Percentiles rank a stretch among this genome's conserved stretches.
phyloP scores from a whole-genome alignment of 2,797 vertebrate genomes.

The Heterohyrax brucei region DNA sequence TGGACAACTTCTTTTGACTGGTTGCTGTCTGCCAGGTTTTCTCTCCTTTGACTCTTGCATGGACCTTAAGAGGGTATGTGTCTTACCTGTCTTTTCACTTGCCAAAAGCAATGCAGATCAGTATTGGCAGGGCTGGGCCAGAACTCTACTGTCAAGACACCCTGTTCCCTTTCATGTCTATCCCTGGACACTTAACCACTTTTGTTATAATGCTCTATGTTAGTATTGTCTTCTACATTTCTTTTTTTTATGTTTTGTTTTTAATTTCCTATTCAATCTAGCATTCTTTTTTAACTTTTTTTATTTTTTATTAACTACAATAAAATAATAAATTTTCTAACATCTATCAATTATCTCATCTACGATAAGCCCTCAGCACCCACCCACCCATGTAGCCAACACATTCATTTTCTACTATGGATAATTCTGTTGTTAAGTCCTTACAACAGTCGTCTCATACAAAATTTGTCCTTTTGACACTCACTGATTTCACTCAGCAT shows the following conservation, averaged over 20 bases:
- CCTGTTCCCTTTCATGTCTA: neutral
- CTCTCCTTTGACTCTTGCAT: slow-evolving; percentile 11
- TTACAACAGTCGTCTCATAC: too few relatives aligned
- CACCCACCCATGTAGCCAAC: too few relatives aligned
- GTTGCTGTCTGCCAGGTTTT: neutral
- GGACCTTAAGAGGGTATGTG: neutral
- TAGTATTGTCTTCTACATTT: slow-evolving; percentile 20
- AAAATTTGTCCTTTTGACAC: too few relatives aligned
- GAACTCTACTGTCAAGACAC: neutral
- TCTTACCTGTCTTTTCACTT: neutral
- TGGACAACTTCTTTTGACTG: neutral
- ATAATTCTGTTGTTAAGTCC: too few relatives aligned
- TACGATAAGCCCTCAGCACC: too few relatives aligned
- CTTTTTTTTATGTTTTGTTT: neutral
- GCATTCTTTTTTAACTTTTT: too few relatives aligned
- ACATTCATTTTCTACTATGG: too few relatives aligned
- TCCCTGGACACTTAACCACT: neutral
- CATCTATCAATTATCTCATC: too few relatives aligned
- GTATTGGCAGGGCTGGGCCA: neutral
- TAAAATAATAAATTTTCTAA: too few relatives aligned
- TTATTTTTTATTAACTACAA: too few relatives aligned
- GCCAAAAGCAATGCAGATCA: neutral
- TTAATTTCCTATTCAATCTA: too few relatives aligned
- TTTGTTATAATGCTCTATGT: slow-evolving; percentile 23
- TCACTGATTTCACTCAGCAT: too few relatives aligned